A percentile compares a stretch with the other conserved stretches of the same genome.
phyloP scores from a whole-genome alignment of 2,888 invertebrate species.

The Drosophila kambysellisi region DNA sequence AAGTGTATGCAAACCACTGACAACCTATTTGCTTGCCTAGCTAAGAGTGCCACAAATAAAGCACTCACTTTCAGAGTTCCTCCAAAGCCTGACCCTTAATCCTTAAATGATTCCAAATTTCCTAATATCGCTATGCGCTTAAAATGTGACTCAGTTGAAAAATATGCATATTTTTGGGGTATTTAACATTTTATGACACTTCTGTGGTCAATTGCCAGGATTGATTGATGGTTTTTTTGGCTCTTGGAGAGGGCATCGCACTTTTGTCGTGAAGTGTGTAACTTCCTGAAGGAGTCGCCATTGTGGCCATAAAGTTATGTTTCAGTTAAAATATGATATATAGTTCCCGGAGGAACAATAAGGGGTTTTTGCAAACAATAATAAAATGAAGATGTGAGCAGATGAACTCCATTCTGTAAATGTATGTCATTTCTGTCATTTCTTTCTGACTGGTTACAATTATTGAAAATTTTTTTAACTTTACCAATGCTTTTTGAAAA shows the following conservation, averaged over 20 bases:
- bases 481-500: neutral
- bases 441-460: neutral
- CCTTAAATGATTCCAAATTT: conserved; percentile 20
- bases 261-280: neutral
- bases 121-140: neutral
- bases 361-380: neutral
- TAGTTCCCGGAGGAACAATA: neutral
- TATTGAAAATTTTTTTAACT: neutral
- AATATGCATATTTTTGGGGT: neutral
- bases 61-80: conserved; percentile 23
- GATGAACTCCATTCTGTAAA: neutral
- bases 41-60: conserved; percentile 30
- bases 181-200: conserved; percentile 5
- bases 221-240: conserved; percentile 3
- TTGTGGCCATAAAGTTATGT: neutral
- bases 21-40: conserved; percentile 56
- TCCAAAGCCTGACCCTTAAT: conserved; percentile 17
- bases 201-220: neutral
- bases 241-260: neutral
- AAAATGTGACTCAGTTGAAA: neutral
- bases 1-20: conserved; percentile 66
- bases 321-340: neutral
- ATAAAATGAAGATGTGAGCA: neutral
- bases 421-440: neutral
- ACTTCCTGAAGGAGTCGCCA: neutral